Conservation (phyloP, 2,888 invertebrate genomes). For the Imbricaverruca yamaguchii region DNA sequence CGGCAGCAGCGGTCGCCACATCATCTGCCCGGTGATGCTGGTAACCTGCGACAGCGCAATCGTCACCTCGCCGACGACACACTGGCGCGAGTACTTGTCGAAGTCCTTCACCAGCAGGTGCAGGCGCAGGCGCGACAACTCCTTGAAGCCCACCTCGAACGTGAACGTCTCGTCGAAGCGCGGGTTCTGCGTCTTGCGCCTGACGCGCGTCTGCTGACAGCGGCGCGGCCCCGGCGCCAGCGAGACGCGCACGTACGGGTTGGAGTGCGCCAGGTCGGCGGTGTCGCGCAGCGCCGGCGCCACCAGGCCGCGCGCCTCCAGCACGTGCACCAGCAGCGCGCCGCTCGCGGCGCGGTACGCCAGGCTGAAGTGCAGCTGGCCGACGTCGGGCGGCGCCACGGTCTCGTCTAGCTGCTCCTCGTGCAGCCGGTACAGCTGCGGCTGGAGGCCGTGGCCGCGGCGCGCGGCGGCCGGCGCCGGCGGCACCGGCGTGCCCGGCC, state of each 20-base stretch:
- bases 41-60: slow-evolving; percentile 42
- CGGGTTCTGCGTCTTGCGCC: slow-evolving; percentile 44
- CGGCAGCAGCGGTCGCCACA: slow-evolving; percentile 43
- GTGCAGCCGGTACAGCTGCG: slow-evolving; percentile 18
- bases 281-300: slow-evolving; percentile 40
- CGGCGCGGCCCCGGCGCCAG: slow-evolving; percentile 44
- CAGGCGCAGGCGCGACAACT: slow-evolving; percentile 41
- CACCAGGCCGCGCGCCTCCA: slow-evolving; percentile 44
- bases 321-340: slow-evolving; percentile 41
- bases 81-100: slow-evolving; percentile 45
- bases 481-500: slow-evolving; percentile 22
- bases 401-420: slow-evolving; percentile 39
- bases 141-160: slow-evolving; percentile 43
- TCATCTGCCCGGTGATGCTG: slow-evolving; percentile 43
- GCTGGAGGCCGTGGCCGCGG: slow-evolving; percentile 25
- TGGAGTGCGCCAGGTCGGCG: slow-evolving; percentile 44
- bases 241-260: slow-evolving; percentile 41
- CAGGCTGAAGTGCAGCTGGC: slow-evolving; percentile 41
- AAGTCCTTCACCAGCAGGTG: slow-evolving; percentile 45
- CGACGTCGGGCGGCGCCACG: slow-evolving; percentile 39
- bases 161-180: slow-evolving; percentile 44
- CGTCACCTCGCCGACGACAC: slow-evolving; percentile 43
- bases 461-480: not conserved
- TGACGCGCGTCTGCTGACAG: slow-evolving; percentile 43
- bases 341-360: slow-evolving; percentile 41